phyloP scores from a whole-genome alignment of 1,140 invertebrate genomes.

The Micrasema minimum region DNA sequence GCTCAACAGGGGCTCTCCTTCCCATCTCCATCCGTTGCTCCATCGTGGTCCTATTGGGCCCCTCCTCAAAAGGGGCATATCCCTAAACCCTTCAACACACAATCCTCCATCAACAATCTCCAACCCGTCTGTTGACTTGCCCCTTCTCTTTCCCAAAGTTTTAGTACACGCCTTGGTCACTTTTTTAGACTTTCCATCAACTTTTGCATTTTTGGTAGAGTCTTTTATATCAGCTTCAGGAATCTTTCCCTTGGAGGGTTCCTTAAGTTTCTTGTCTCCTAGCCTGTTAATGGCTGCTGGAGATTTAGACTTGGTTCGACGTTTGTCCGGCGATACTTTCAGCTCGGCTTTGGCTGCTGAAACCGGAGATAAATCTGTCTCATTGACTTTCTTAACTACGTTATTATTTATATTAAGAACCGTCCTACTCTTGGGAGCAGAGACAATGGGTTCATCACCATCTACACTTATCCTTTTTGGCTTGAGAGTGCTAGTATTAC shows the following conservation, averaged over 20 bases:
- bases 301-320: conserved; percentile 60
- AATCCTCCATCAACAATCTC: conserved; percentile 44
- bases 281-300: conserved; percentile 50
- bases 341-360: conserved; percentile 59
- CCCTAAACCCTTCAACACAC: conserved; percentile 57
- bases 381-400: conserved; percentile 64
- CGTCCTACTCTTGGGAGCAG: conserved; percentile 50
- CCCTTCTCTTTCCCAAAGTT: conserved; percentile 53
- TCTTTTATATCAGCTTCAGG: conserved; percentile 52
- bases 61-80: conserved; percentile 52
- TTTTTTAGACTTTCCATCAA: conserved; percentile 59
- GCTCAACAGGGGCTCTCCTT: conserved; percentile 83
- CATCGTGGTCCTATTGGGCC: conserved; percentile 73
- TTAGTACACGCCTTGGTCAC: conserved; percentile 54
- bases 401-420: conserved; percentile 67
- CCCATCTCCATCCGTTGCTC: conserved; percentile 94
- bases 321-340: conserved; percentile 61
- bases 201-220: conserved; percentile 56
- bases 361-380: conserved; percentile 61
- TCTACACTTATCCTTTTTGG: conserved; percentile 9
- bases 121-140: conserved; percentile 31
- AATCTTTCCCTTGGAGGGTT: conserved; percentile 45
- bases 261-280: conserved; percentile 47
- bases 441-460: not conserved
- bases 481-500: conserved; percentile 17